Evolutionary conservation across 2,797 vertebrate genomes (phyloP).

Genomic region (Poecilia wingei): DNA sequence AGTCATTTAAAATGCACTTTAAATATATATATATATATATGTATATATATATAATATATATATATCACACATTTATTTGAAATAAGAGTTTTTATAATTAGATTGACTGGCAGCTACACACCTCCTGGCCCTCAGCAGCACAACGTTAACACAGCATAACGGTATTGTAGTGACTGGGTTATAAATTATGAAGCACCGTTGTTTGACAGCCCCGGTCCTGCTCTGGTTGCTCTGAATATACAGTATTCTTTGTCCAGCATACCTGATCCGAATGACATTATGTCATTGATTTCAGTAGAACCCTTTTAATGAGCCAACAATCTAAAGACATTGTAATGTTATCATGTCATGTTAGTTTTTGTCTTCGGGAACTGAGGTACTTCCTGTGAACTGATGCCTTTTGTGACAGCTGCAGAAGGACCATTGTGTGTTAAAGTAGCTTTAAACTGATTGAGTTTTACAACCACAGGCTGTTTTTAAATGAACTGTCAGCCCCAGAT

Average conservation of each 20-base stretch:
- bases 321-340: background rate
- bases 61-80: background rate
- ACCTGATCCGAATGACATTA: background rate
- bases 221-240: background rate
- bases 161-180: background rate
- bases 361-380: background rate
- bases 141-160: background rate
- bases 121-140: background rate
- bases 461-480: constrained; percentile 43
- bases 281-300: background rate
- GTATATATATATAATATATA: background rate
- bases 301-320: background rate
- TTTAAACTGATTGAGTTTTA: constrained; percentile 29
- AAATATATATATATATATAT: no score
- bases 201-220: background rate
- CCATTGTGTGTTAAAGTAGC: constrained; percentile 18
- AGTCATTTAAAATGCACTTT: no score
- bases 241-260: background rate
- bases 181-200: constrained; percentile 1
- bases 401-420: constrained; percentile 18
- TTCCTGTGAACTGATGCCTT: background rate
- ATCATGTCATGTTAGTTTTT: background rate
- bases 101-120: background rate
- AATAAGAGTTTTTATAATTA: background rate
- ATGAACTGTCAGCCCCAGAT: constrained; percentile 49